Base-by-base conservation (phyloP, 1,140 invertebrate species). In the Zophobas atratus region DNA sequence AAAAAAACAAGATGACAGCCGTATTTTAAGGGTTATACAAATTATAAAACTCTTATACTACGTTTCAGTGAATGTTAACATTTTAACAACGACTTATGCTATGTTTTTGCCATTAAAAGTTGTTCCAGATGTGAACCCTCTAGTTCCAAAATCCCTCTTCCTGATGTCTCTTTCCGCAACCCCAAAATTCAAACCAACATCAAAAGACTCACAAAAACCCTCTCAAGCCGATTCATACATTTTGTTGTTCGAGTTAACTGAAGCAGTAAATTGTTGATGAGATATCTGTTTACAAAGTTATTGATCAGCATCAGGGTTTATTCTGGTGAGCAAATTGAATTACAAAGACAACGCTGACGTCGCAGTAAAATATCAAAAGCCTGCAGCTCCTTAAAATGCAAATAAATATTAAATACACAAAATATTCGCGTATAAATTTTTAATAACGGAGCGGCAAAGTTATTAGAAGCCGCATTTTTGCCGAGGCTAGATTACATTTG, bases 351-450 rank as follows among this genome's bases (percentile, higher is more conserved):
- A 67, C 39, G 20, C 20, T 3, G 39, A 51, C 49, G n/a, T 51
- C 49, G n/a, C 6, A n/a, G 6, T 5, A 51, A 51, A 51, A 51
- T 20, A 51, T 20, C 49, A 51, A 51, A 43, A 39, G 60, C 60
- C 57, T 36, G 35, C 35, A 43, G 32, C 6, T n/a, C 20, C 8
- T 43, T 33, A 43, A 67, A 67, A 67, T 43, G 60, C 20, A 43
- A 67, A 67, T 43, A 67, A 67, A 67, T 43, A 67, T 67, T 67
- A 67, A 67, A 67, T 43, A 67, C 39, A 1, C 60, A n/a, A 41
- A 67, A 67, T 67, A 43, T 39, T 60, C 56, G 38, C 38, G 56
- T 60, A 60, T 41, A 43, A 67, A 67, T 67, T 67, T 67, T 67
- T 67, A 67, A 67, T 67, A 67, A 67, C 60, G 60, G 32, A 67